Conservation (phyloP, 2,797 vertebrate genomes). For the Cynodonichthys magdalenae region DNA sequence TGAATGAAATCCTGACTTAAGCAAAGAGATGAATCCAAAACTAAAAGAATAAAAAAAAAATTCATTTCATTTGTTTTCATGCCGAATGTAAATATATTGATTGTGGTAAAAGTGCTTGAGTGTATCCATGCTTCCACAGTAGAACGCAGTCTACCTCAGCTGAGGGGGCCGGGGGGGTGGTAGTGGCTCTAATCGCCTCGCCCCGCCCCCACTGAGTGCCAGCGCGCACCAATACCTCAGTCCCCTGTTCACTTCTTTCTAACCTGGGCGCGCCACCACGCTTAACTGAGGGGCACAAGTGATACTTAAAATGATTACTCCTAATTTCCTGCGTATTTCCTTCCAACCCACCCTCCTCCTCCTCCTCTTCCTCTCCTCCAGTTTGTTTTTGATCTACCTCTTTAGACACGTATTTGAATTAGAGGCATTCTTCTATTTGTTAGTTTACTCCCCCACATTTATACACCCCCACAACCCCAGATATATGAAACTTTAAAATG, state of each 20-base stretch:
- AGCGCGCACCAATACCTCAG: slow-evolving; percentile 89
- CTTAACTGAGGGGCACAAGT: slow-evolving; percentile 87
- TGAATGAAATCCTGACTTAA: slow-evolving; percentile 57
- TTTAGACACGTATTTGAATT: slow-evolving; percentile 91
- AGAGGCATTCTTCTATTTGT: slow-evolving; percentile 90
- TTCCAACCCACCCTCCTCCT: slow-evolving; percentile 24
- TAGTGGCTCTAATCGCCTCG: slow-evolving; percentile 82
- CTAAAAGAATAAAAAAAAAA: background rate
- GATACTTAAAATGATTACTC: slow-evolving; percentile 79
- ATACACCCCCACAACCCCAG: slow-evolving; percentile 38
- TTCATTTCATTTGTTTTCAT: slow-evolving; percentile 76
- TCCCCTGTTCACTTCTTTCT: slow-evolving; percentile 85
- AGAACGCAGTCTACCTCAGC: slow-evolving; percentile 92
- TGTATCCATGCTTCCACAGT: slow-evolving; percentile 92
- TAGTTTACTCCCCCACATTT: slow-evolving; percentile 82
- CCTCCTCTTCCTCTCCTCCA: slow-evolving; percentile 26
- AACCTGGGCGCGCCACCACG: slow-evolving; percentile 82
- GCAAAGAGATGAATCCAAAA: slow-evolving; percentile 61
- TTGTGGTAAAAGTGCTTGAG: slow-evolving; percentile 89
- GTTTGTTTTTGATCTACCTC: slow-evolving; percentile 96
- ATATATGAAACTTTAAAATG: slow-evolving; percentile 77
- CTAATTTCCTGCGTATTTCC: slow-evolving; percentile 22
- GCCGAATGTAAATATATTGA: slow-evolving; percentile 92
- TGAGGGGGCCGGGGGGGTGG: slow-evolving; percentile 77
- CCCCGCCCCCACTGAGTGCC: slow-evolving; percentile 81